Evolutionary conservation across 2,113 vertebrate species (phyloP).

Genomic region (Tupaia tana): DNA sequence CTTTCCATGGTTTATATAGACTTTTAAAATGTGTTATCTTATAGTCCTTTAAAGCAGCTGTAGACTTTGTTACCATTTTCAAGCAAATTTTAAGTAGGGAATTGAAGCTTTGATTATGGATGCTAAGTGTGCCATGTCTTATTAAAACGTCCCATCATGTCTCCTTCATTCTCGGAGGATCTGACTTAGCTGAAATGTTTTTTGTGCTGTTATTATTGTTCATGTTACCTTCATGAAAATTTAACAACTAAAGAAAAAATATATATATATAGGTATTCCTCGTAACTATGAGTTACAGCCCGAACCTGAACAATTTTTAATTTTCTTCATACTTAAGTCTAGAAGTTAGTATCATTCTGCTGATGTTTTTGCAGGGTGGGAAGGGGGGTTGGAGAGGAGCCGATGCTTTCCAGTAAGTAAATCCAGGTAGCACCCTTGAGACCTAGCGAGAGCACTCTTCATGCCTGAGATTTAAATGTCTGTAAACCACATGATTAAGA

Average conservation of each 20-base stretch:
- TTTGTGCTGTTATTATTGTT: background rate
- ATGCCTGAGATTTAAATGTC: background rate
- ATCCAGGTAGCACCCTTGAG: background rate
- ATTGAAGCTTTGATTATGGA: background rate
- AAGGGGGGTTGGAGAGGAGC: background rate
- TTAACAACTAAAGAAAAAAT: background rate
- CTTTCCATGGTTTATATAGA: background rate
- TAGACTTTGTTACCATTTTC: background rate
- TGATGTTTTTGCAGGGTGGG: background rate
- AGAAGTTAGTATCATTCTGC: constrained; percentile 25
- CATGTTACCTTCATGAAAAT: constrained; percentile 46
- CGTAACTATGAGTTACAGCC: constrained; percentile 2
- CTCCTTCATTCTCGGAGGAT: constrained; percentile 23
- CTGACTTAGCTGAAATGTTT: constrained; percentile 6
- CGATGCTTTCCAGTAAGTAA: background rate
- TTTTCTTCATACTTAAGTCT: constrained; percentile 44
- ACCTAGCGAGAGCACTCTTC: background rate
- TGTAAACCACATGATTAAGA: background rate
- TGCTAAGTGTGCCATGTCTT: background rate
- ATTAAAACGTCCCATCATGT: background rate
- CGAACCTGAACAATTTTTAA: constrained; percentile 2
- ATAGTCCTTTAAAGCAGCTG: background rate
- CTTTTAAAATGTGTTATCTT: constrained; percentile 20
- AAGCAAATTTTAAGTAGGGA: constrained; percentile 26
- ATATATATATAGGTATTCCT: constrained; percentile 1